phyloP scores from a whole-genome alignment of 2,888 invertebrate genomes.

The Cheilosia grossa region DNA sequence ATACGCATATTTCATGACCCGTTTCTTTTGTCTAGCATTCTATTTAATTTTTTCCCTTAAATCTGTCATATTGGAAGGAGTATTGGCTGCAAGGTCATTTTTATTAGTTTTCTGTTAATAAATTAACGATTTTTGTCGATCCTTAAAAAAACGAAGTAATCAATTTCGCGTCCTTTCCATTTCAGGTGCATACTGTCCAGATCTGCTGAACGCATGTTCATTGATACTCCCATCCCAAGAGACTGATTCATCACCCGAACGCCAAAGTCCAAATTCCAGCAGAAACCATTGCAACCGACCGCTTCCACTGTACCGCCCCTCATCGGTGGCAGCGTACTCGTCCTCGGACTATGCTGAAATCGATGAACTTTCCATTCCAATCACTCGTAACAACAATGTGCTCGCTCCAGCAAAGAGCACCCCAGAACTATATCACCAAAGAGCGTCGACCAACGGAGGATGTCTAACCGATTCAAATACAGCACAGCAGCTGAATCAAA shows the following conservation, averaged over 20 bases:
- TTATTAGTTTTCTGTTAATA: too few species aligned
- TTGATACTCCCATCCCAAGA: slow-evolving; percentile 79
- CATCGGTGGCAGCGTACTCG: slow-evolving; percentile 56
- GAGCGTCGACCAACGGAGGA: slow-evolving; percentile 73
- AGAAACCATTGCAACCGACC: slow-evolving; percentile 64
- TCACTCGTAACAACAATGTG: slow-evolving; percentile 49
- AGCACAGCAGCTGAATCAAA: slow-evolving; percentile 78
- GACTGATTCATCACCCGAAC: slow-evolving; percentile 80
- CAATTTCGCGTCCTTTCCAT: slow-evolving; percentile 13
- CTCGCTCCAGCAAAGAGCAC: slow-evolving; percentile 76
- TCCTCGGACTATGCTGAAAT: slow-evolving; percentile 82
- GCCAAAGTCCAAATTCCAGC: slow-evolving; percentile 76
- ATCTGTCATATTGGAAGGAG: too few species aligned
- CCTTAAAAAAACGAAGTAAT: too few species aligned
- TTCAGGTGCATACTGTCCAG: slow-evolving; percentile 82
- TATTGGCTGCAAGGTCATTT: too few species aligned
- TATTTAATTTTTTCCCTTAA: too few species aligned
- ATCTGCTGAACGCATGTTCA: slow-evolving; percentile 81
- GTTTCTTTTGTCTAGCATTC: too few species aligned
- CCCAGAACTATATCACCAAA: slow-evolving; percentile 76
- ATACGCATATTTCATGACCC: too few species aligned
- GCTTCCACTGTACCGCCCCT: slow-evolving; percentile 57
- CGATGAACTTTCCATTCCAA: slow-evolving; percentile 76
- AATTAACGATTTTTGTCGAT: too few species aligned
- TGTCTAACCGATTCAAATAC: slow-evolving; percentile 77